phyloP scores from a whole-genome alignment of 2,888 invertebrate genomes.

The Chironomus tentans region DNA sequence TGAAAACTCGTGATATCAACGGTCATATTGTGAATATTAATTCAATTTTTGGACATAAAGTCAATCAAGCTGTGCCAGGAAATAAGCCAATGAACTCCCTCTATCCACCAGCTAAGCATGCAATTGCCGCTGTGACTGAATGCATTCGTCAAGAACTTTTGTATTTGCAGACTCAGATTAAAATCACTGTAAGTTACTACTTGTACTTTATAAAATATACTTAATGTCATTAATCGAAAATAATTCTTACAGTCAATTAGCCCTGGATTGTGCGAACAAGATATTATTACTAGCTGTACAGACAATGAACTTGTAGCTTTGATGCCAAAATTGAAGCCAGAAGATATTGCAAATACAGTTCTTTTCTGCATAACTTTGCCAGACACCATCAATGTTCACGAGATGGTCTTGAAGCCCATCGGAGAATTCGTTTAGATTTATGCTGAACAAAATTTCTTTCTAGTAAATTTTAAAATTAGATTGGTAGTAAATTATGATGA shows the following conservation, averaged over 20 bases:
- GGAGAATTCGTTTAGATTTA: constrained; percentile 32
- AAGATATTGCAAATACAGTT: constrained; percentile 33
- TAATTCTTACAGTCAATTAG: constrained; percentile 29
- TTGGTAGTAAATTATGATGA: neutral
- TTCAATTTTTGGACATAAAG: constrained; percentile 34
- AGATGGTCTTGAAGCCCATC: constrained; percentile 30
- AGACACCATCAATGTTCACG: constrained; percentile 32
- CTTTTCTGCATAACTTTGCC: constrained; percentile 33
- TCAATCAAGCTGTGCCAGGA: constrained; percentile 33
- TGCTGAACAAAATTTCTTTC: neutral
- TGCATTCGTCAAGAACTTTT: constrained; percentile 37
- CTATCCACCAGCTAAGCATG: constrained; percentile 35
- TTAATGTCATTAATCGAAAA: neutral
- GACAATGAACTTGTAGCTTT: constrained; percentile 32
- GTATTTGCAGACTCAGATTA: constrained; percentile 33
- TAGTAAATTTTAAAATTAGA: neutral
- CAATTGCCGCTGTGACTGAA: constrained; percentile 37
- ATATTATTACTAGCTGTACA: constrained; percentile 30
- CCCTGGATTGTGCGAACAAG: constrained; percentile 33
- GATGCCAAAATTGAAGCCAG: constrained; percentile 33
- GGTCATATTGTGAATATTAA: constrained; percentile 38
- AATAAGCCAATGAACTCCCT: constrained; percentile 33
- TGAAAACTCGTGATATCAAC: constrained; percentile 43
- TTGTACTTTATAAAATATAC: neutral
- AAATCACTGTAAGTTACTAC: constrained; percentile 34